These are phyloP conservation scores for Harmothoe impar DNA, from an alignment of 2,888 invertebrate genomes.

Conservation along the genomic window DNA sequence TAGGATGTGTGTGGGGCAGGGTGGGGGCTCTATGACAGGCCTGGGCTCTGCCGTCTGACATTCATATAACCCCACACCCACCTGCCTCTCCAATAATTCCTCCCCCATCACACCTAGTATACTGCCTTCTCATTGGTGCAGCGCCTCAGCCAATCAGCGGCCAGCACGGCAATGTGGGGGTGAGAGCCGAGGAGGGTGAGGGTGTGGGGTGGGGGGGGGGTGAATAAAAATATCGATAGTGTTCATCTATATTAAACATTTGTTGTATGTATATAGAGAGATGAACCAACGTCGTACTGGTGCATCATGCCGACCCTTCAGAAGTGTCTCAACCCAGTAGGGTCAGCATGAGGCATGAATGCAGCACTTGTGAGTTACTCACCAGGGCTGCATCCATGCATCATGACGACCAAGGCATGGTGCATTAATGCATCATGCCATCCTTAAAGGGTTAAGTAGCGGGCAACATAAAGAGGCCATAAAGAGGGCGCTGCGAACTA, in stretches of 20 bases:
- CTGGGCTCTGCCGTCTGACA: neutral
- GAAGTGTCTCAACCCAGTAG: too few relatives aligned
- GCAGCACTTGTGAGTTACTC: too few relatives aligned
- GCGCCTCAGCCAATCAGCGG: neutral
- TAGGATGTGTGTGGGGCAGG: neutral
- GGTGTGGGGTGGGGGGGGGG: neutral
- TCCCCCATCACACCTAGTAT: neutral
- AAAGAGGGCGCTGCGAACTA: conserved; percentile 29
- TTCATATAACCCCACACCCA: neutral
- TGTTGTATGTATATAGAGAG: too few relatives aligned
- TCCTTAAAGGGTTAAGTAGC: too few relatives aligned
- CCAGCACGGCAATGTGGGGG: neutral
- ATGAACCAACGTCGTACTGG: too few relatives aligned
- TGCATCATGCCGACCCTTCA: too few relatives aligned
- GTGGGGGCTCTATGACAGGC: neutral
- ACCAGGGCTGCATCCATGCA: too few relatives aligned
- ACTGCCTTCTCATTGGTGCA: neutral
- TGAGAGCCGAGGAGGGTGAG: neutral
- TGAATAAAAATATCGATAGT: neutral
- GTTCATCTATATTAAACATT: neutral
- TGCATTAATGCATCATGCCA: too few relatives aligned
- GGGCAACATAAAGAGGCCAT: too few relatives aligned
- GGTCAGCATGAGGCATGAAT: too few relatives aligned
- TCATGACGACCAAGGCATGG: too few relatives aligned
- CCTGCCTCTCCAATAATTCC: neutral